Evolutionary conservation across 1,140 invertebrate genomes (phyloP), one percentile per base, ranked within the genome.

Genomic region (Drosophila watanabei): DNA sequence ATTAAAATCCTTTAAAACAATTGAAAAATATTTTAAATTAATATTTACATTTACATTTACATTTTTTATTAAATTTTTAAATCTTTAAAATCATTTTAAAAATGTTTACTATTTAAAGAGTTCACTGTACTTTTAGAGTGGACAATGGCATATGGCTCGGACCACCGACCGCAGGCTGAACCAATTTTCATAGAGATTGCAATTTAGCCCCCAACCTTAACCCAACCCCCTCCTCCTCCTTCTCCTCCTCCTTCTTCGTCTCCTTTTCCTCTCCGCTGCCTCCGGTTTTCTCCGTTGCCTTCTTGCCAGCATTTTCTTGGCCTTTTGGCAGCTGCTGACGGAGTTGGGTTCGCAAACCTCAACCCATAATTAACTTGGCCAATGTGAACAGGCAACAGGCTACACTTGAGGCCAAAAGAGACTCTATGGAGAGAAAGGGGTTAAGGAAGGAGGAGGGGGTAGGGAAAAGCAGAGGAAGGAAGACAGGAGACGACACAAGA

Each of bases 311-410:
- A 54, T 61, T 75, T 79, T 66, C 82, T 62, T 64, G 46, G 52
- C 62, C 60, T 70, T 54, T 35, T 51, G 48, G 71, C 76, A 63
- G 58, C 83, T 59, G 78, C 80, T 57, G 77, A 72, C 64, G 65
- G 75, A 58, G 64, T 45, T 79, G 83, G 70, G 88, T 91, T 91
- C 86, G 88, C 69, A 91, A 91, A 91, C 87, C 88, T 91, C 88
- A 91, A 82, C 88, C 87, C 78, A 91, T 91, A 91, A 91, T 91
- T 91, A 91, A 91, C 88, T 82, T 90, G 73, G 66, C 80, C 82
- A 78, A 81, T 57, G 71, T 62, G 68, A 63, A 60, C 80, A 88
- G 84, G 82, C 83, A 80, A 82, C 84, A 88, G 58, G 58, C 63
- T 45, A 39, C 58, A 45, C 39, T 45, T 13, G 13, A 18, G 30